These are phyloP conservation scores for Ceratoteleas bidentatus DNA, from an alignment of 1,140 invertebrate species.

Conservation along the genomic window DNA sequence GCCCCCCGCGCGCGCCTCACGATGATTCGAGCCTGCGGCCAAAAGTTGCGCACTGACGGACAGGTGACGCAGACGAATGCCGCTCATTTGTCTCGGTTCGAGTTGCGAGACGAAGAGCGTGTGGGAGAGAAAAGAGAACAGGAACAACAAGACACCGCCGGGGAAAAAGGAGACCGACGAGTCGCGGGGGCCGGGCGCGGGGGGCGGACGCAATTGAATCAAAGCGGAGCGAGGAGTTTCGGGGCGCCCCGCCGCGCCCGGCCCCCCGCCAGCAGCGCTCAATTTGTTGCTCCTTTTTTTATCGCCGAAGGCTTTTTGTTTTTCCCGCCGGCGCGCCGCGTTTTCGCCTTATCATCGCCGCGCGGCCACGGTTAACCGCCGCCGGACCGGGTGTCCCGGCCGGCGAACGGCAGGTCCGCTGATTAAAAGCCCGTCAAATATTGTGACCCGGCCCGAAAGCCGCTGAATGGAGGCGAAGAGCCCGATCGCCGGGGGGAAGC, in stretches of 20 bases:
- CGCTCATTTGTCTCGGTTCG: slow-evolving; percentile 81
- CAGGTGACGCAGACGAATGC: slow-evolving; percentile 81
- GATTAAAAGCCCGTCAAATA: slow-evolving; percentile 32
- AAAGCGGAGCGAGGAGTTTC: slow-evolving; percentile 66
- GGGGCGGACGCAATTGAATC: slow-evolving; percentile 59
- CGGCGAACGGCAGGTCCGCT: slow-evolving; percentile 34
- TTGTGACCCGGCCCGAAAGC: slow-evolving; percentile 3
- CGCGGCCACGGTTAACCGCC: too few relatives aligned
- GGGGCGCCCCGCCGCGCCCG: slow-evolving; percentile 73
- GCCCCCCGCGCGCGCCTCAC: too few relatives aligned
- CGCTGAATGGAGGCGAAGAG: too few relatives aligned
- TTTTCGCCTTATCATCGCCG: too few relatives aligned
- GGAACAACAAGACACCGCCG: not conserved
- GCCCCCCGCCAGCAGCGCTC: too few relatives aligned
- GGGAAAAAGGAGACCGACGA: slow-evolving; percentile 37
- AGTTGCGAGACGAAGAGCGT: slow-evolving; percentile 76
- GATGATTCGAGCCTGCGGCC: slow-evolving; percentile 66
- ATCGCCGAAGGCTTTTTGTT: too few relatives aligned
- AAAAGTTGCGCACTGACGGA: slow-evolving; percentile 80
- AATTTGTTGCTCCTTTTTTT: slow-evolving; percentile 76
- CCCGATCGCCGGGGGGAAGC: too few relatives aligned
- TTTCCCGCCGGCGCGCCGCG: too few relatives aligned
- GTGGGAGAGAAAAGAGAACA: slow-evolving; percentile 28
- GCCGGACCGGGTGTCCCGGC: not conserved
- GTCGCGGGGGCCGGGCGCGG: slow-evolving; percentile 44